These are phyloP conservation scores for Craseonycteris thonglongyai DNA, from an alignment of 2,113 vertebrate genomes.

Conservation along the genomic window DNA sequence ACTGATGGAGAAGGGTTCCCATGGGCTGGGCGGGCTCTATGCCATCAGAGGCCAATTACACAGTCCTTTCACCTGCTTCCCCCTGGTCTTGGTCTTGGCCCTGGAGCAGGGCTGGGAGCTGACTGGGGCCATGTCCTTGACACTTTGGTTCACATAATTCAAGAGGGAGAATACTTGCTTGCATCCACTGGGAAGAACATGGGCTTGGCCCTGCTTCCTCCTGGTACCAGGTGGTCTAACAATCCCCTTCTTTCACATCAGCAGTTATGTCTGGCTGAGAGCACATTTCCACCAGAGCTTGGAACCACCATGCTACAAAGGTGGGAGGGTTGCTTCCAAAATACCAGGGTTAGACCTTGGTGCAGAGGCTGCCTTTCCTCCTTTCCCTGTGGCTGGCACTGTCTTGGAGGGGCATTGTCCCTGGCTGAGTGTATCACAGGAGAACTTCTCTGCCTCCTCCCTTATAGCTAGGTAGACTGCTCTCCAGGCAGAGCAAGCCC, in stretches of 20 bases:
- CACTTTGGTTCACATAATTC: conserved; percentile 30
- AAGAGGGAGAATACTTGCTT: neutral
- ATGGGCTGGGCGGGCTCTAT: neutral
- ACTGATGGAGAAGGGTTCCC: neutral
- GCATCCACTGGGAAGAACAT: neutral
- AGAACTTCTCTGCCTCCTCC: neutral
- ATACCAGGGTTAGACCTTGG: neutral
- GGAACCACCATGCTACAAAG: neutral
- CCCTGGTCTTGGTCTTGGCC: neutral
- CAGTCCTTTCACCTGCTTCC: neutral
- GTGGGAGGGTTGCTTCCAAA: neutral
- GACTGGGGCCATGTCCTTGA: neutral
- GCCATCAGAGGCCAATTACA: neutral
- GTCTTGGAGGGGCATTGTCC: neutral
- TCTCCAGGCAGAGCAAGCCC: neutral
- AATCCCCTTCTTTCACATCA: neutral
- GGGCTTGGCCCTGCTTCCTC: neutral
- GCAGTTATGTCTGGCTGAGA: neutral
- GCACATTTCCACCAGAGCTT: neutral
- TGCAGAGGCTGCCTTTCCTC: neutral
- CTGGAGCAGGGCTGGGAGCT: neutral
- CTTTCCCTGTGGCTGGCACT: neutral
- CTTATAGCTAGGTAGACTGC: neutral
- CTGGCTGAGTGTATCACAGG: neutral
- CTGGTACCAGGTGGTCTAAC: neutral